A percentile compares a stretch with the other conserved stretches of the same genome.
These are phyloP conservation scores for Pardosa pseudoannulata DNA, from an alignment of 2,888 invertebrate genomes.

Conservation along the genomic window DNA sequence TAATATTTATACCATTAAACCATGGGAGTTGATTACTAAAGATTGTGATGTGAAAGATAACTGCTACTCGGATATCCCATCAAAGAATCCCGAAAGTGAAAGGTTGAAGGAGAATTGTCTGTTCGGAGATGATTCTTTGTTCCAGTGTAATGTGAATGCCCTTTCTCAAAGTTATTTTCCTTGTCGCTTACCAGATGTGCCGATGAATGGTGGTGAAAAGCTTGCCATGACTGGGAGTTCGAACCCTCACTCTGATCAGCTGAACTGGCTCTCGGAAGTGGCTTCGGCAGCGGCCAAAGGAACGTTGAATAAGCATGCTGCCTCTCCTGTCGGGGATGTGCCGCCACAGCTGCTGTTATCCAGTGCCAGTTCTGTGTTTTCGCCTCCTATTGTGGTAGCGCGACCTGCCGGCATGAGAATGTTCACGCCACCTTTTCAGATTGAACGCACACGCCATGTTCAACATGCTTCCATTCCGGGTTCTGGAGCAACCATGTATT, in stretches of 20 bases:
- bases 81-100: not conserved
- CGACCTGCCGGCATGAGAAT: slow-evolving; percentile 43
- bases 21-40: not conserved
- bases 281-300: slow-evolving; percentile 59
- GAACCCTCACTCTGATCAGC: slow-evolving; percentile 55
- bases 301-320: slow-evolving; percentile 13
- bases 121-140: not conserved
- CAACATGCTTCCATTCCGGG: slow-evolving; percentile 31
- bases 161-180: slow-evolving; percentile 22
- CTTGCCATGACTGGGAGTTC: slow-evolving; percentile 65
- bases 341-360: slow-evolving; percentile 36
- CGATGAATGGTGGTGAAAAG: slow-evolving; percentile 70
- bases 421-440: slow-evolving; percentile 51
- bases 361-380: slow-evolving; percentile 34
- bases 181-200: slow-evolving; percentile 28
- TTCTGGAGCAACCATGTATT: slow-evolving; percentile 38
- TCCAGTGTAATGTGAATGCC: not conserved
- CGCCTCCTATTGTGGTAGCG: slow-evolving; percentile 38
- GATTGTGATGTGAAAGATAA: not conserved
- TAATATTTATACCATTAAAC: not conserved
- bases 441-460: slow-evolving; percentile 51
- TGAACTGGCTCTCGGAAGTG: slow-evolving; percentile 72
- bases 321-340: slow-evolving; percentile 25
- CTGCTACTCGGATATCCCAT: not conserved
- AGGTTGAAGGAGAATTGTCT: not conserved